Evolutionary conservation across 2,888 invertebrate genomes (phyloP), one percentile per base, ranked within the genome.

Genomic region (Electrophaes corylata): DNA sequence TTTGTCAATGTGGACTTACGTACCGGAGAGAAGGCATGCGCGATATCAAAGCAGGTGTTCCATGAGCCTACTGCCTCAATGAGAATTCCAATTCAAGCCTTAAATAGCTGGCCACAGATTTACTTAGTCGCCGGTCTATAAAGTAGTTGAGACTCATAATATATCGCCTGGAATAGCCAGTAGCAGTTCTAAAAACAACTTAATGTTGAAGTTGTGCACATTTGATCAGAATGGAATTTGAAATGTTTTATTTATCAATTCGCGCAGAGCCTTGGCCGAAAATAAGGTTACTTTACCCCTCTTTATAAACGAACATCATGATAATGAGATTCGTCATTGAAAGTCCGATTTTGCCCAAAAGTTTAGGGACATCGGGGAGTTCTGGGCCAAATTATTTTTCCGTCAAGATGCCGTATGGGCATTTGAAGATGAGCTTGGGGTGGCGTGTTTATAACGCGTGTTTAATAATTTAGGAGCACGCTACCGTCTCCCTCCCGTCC

Each of bases 21-120:
- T 78, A 76, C 81, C 75, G 83, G 81, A 78, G 86, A 83, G 86
- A 86, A 84, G 84, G 87, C 84, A 85, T 86, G 85, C 86, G 83
- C 88, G 87, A 85, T 89, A 88, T 86, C 83, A 83, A 86, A 88
- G 90, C 91, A 91, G 91, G 91, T 91, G 91, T 87, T 84, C 84
- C 81, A 81, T 83, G 81, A 77, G 82, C 84, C 86, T 79, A 83
- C 84, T 85, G 83, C 81, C 84, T 89, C 88, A 90, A 88, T 89
- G 86, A 88, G 84, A 88, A 90, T 88, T 86, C 87, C 86, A 77
- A 77, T 79, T 79, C 76, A 66, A 80, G 77, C 81, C 81, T 84
- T 84, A 84, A 84, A 83, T 81, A 84, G 80, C 77, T 71, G 63
- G 70, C 67, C 73, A 72, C 75, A 84, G 84, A 86, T 86, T 88